Evolutionary conservation across 2,797 vertebrate genomes (phyloP), one percentile per base, ranked within the genome.

Genomic region (Percopsis omiscomaycus): DNA sequence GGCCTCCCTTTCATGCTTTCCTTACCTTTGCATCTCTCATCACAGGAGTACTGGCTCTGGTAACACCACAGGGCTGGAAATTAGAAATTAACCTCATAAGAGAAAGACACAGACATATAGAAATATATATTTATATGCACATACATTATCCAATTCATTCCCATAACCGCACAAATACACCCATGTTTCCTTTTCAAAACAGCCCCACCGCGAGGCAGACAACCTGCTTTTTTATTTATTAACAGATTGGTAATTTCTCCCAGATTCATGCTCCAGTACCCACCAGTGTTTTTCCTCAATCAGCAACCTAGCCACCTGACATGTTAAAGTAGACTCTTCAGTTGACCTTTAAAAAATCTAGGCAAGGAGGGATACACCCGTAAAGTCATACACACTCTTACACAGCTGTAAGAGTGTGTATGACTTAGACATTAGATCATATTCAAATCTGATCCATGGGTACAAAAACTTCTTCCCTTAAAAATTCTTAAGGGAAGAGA

Each of bases 41-140:
- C 80, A 71, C 90, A 90, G 76, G 90, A 89, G 73, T 82, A 85
- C 81, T 93, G 91, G 69, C 79, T 89, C 80, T 91, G 84, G 81
- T 93, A 93, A 78, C 92, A 93, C 92, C 92, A 93, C 80, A 89
- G 83, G 72, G 84, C 92, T 93, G 85, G 9, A 86, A 78, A 72
- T 58, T 52, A 75, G 77, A 45, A 4, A 73, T 77, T 30, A 79
- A n/a, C 28, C 59, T 27, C 28, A n/a, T 54, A 59, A 53, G n/a
- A 45, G 32, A 13, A 27, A 47, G 2, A 15, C 22, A 50, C 52
- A 69, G 44, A 50, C 29, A 55, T 49, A 72, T 37, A 62, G 30
- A 61, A 58, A 51, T 32, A 46, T 11, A 51, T 6, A 50, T 37
- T 27, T 46, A 50, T 9, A 28, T 32, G 28, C 47, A 22, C 29